Evolutionary conservation across 2,888 invertebrate genomes (phyloP).

Genomic region (Ceriagrion tenellum): DNA sequence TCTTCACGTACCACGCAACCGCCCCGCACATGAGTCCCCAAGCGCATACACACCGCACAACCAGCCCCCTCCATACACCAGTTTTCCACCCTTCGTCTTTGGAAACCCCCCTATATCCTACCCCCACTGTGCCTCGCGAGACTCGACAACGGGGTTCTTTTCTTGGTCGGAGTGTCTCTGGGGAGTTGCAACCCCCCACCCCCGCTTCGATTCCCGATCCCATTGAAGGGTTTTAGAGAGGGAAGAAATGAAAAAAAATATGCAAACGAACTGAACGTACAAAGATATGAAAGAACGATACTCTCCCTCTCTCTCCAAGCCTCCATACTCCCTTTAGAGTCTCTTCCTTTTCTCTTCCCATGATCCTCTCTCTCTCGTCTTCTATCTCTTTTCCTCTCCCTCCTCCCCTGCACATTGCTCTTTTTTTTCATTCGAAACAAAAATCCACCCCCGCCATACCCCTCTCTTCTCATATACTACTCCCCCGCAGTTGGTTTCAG

Average conservation of each 20-base stretch:
- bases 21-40: too few species aligned
- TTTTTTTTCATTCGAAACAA: too few species aligned
- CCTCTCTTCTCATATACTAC: too few species aligned
- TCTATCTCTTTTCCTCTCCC: neutral
- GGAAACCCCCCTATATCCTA: neutral
- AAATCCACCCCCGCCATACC: too few species aligned
- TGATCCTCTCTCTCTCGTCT: neutral
- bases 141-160: neutral
- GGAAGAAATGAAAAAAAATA: neutral
- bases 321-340: neutral
- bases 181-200: neutral
- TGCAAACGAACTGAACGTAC: neutral
- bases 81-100: too few species aligned
- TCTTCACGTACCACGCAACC: too few species aligned
- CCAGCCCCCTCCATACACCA: too few species aligned
- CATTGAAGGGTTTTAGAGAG: neutral
- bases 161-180: constrained; percentile 23
- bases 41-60: too few species aligned
- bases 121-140: neutral
- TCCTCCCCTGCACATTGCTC: neutral
- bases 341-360: neutral
- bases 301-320: neutral
- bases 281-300: constrained; percentile 21
- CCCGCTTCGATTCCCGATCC: constrained; percentile 24
- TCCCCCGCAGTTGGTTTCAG: too few species aligned